A percentile compares a stretch with the other conserved stretches of the same genome.
These are phyloP conservation scores for Xiphophorus birchmanni DNA, from an alignment of 2,797 vertebrate genomes.

Conservation along the genomic window DNA sequence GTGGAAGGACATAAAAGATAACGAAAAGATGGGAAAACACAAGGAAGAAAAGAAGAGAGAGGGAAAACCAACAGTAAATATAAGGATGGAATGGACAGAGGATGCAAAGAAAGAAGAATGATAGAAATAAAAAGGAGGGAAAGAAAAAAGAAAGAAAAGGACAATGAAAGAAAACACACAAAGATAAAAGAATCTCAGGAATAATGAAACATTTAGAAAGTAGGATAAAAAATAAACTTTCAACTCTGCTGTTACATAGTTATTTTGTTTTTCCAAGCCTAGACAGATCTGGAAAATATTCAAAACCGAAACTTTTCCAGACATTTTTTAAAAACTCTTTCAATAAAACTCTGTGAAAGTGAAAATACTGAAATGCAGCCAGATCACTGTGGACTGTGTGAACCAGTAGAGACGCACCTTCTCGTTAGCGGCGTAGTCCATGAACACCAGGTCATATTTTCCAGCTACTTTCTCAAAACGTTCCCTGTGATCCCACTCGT, in stretches of 20 bases:
- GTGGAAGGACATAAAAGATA: neutral
- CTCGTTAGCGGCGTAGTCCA: conserved; percentile 83
- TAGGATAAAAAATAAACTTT: neutral
- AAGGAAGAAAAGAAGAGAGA: neutral
- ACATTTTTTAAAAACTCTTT: neutral
- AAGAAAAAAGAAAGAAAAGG: neutral
- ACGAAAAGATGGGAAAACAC: neutral
- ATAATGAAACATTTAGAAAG: neutral
- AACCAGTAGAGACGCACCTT: conserved; percentile 47
- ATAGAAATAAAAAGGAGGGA: neutral
- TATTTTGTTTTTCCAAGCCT: neutral
- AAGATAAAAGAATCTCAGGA: neutral
- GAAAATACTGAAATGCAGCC: neutral
- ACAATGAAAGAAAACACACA: neutral
- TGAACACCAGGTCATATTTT: conserved; percentile 89
- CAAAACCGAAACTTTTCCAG: neutral
- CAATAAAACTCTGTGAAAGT: neutral
- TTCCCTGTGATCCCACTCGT: conserved; percentile 83
- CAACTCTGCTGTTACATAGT: neutral
- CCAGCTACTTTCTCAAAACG: conserved; percentile 86
- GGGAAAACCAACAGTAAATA: neutral
- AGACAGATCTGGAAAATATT: neutral
- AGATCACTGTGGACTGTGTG: too few species aligned
- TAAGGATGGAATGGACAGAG: neutral
- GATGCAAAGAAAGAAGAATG: neutral